Conservation (phyloP, 53 echinoderm and acorn worm species). For the Glandiceps talaboti region DNA sequence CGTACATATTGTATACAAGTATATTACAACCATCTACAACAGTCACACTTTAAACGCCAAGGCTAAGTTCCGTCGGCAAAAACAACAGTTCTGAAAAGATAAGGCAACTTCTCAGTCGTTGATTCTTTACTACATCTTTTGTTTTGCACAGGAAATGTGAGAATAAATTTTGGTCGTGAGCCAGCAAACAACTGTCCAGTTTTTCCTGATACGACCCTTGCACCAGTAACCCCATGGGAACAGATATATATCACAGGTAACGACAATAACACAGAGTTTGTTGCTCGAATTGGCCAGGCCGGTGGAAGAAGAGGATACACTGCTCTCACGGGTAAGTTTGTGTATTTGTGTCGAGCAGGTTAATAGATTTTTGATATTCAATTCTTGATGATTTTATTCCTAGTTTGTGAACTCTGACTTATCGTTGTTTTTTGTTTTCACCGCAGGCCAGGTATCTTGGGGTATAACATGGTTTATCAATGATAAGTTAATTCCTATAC, state of each 20-base stretch:
- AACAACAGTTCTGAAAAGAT: too few relatives aligned
- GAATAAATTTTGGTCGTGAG: constrained; percentile 39
- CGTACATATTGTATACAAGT: too few relatives aligned
- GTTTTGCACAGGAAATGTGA: constrained; percentile 13
- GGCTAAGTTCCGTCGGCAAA: too few relatives aligned
- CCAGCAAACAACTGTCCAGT: constrained; percentile 29
- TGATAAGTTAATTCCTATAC: constrained; percentile 50
- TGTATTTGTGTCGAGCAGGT: background rate
- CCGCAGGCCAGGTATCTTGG: constrained; percentile 42
- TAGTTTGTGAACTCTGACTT: too few relatives aligned
- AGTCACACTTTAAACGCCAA: too few relatives aligned
- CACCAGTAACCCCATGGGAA: constrained; percentile 14
- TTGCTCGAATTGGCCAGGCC: constrained; percentile 56
- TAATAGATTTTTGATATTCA: too few relatives aligned
- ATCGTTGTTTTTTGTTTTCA: too few relatives aligned
- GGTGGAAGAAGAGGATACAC: constrained; percentile 70
- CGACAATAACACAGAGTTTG: constrained; percentile 13
- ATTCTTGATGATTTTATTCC: too few relatives aligned
- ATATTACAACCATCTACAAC: too few relatives aligned
- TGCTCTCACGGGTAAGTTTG: constrained; percentile 67
- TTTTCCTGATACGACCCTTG: background rate
- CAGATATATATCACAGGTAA: constrained; percentile 3
- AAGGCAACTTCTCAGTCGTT: too few relatives aligned
- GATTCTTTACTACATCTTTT: too few relatives aligned
- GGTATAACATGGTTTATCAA: constrained; percentile 80